Base-by-base conservation (phyloP, 1,140 invertebrate genomes). In the Oncopodura yosiiana region DNA sequence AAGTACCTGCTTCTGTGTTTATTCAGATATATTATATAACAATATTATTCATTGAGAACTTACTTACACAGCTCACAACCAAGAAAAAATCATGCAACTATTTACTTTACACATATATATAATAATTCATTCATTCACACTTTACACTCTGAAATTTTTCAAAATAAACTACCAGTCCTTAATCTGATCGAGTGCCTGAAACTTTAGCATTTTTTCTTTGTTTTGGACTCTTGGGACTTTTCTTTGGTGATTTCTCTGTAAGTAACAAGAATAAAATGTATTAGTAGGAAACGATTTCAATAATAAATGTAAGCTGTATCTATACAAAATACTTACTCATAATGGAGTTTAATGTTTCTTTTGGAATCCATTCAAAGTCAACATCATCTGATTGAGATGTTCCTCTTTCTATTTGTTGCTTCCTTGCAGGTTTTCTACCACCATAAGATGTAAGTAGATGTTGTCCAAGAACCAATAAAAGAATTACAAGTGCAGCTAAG, bases 361-460 rank as follows among this genome's bases (percentile, higher is more conserved):
- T 84, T 51, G 94, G 94, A 64, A 99, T 73, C 94, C 95, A 99
- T 60, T 98, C 93, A 67, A 93, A 98, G 73, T 99, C 94, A 27
- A 99, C 86, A 72, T 92, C 90, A 65, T 86, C 82, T 34, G 86
- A 87, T 65, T 91, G 92, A 52, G 83, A 81, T 21, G 91, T 64
- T 72, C 49, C 75, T 66, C 34, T 64, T 54, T 64, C 62, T 29
- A 64, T 42, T 72, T 74, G 59, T 75, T 60, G 53, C 73, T 71
- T 55, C 68, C 73, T 55, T 73, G 73, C 66, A 77, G 78, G 59
- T 57, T 70, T 75, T 65, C 76, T 79, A 62, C 81, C 86, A 62
- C 87, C 81, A 18, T 83, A 87, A 41, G 83, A 82, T 29, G 70
- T 68, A 9, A 95, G 71, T 12, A 87, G 82, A 69, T 97, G 92